Evolutionary conservation across 2,113 vertebrate genomes (phyloP).

Genomic region (Lasiurus borealis): DNA sequence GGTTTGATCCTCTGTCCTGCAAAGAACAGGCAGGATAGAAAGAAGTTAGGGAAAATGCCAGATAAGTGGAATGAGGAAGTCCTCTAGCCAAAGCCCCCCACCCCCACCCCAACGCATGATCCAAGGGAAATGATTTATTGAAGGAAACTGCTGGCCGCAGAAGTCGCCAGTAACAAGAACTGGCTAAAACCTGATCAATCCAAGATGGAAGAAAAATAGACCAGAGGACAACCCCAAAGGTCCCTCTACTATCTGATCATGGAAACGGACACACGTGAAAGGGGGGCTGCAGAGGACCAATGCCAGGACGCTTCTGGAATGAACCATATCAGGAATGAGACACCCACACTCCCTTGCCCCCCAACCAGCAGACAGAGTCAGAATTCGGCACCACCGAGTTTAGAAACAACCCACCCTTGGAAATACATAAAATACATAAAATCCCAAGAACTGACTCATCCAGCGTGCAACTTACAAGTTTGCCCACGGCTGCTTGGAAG

Average conservation of each 20-base stretch:
- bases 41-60: background rate
- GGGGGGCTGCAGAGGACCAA: no score
- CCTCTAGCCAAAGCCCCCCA: background rate
- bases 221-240: background rate
- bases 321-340: background rate
- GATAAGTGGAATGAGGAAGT: background rate
- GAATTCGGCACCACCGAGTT: background rate
- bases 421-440: background rate
- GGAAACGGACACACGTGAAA: background rate
- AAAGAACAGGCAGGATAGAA: background rate
- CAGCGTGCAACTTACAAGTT: background rate
- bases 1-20: background rate
- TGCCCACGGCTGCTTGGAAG: no score
- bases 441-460: background rate
- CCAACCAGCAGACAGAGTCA: background rate
- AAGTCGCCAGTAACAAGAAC: background rate
- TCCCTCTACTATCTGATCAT: background rate
- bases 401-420: background rate
- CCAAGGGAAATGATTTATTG: background rate
- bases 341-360: background rate
- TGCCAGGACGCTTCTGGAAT: background rate
- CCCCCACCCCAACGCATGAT: background rate
- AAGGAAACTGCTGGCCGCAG: background rate
- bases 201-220: background rate
- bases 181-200: background rate